Conservation (phyloP, 2,797 vertebrate genomes). For the Oophaga sylvatica region DNA sequence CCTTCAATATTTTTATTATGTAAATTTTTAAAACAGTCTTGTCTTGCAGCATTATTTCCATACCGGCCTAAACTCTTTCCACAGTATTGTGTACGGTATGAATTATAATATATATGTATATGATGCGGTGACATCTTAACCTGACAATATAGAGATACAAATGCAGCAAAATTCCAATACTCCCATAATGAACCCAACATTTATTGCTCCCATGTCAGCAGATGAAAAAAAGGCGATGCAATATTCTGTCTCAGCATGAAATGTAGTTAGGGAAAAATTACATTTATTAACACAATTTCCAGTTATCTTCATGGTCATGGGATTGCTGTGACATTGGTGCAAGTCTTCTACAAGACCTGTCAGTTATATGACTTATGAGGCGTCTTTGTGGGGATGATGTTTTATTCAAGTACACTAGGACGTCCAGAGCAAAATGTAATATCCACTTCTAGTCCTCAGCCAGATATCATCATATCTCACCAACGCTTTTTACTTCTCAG, state of each 20-base stretch:
- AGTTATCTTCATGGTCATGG: conserved; percentile 52
- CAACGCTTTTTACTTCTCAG: conserved; percentile 20
- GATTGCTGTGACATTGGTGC: conserved; percentile 55
- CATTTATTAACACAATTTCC: conserved; percentile 59
- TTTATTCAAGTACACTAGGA: conserved; percentile 58
- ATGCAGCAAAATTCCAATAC: conserved; percentile 11
- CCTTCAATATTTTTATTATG: no score
- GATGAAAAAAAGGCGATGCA: conserved; percentile 36
- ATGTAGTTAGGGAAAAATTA: conserved; percentile 52
- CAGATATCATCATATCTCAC: conserved; percentile 49
- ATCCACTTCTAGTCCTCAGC: conserved; percentile 36
- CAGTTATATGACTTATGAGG: conserved; percentile 57
- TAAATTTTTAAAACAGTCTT: no score
- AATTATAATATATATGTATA: neutral
- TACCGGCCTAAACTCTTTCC: no score
- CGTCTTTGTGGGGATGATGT: conserved; percentile 56
- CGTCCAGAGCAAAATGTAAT: conserved; percentile 50
- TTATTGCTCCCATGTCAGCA: conserved; percentile 32
- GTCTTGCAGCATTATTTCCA: no score
- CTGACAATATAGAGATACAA: neutral
- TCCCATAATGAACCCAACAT: conserved; percentile 6
- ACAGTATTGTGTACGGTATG: no score
- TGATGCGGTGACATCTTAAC: neutral
- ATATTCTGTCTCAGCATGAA: conserved; percentile 48
- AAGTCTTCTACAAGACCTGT: conserved; percentile 52